Base-by-base conservation (phyloP, 2,888 invertebrate genomes). In the Monoplex corrugatus region DNA sequence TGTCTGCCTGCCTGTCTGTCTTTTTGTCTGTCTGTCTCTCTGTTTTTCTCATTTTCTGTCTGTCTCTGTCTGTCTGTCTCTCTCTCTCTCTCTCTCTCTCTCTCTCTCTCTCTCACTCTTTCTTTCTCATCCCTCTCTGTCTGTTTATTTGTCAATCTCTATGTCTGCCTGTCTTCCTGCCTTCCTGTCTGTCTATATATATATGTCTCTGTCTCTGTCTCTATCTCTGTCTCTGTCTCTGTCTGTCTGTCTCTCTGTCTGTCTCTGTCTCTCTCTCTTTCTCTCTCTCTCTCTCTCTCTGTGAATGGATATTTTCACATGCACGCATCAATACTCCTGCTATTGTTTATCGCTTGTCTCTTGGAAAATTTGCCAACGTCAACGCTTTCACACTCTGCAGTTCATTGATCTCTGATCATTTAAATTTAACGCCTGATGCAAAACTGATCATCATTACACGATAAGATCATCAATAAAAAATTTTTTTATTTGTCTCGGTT, bases 151-250 rank as follows among this genome's bases (percentile, higher is more conserved):
- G n/a, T n/a, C n/a, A n/a, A n/a, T n/a, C 35, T 75, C 35, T 35
- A 8, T 75, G 8, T n/a, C 35, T 32, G 13, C 28, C 75, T 75
- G 13, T 75, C 32, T n/a, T 28, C 28, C n/a, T 75, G 16, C 28
- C n/a, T 75, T 10, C 10, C 75, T 35, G 16, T 75, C 35, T 75
- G 16, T n/a, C 35, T 75, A n/a, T 75, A n/a, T 16, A 8, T 75
- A 10, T 75, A 10, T 75, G 35, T 75, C n/a, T 10, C 28, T 75
- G 35, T 75, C 10, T 8, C n/a, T 75, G 75, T 35, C 75, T 35
- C n/a, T n/a, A n/a, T 68, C 63, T 68, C 63, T 68, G 23, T 80
- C 43, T 80, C 80, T 80, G 19, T 80, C 40, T 80, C 40, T 80
- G 23, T 80, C 40, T 80, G 32, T 80, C 38, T 80, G 23, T 38